phyloP scores from a whole-genome alignment of 1,140 invertebrate species.

The Hesperophylax magnus region DNA sequence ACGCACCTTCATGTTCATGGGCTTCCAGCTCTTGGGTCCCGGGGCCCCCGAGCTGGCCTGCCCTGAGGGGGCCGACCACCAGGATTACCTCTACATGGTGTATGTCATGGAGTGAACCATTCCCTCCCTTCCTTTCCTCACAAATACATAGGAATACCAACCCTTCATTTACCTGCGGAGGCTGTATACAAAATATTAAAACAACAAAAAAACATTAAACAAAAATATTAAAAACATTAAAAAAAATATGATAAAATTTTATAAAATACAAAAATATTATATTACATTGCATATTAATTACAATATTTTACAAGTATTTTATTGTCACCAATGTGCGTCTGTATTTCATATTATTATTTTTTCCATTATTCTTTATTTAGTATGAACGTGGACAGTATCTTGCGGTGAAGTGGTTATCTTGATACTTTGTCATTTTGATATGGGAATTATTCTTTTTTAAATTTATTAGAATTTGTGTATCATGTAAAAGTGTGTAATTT shows the following conservation, averaged over 20 bases:
- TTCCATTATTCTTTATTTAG: too few species aligned
- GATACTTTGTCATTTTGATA: too few species aligned
- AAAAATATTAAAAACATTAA: constrained; percentile 23
- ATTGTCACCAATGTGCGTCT: too few species aligned
- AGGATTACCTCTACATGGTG: constrained; percentile 83
- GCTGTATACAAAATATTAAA: constrained; percentile 22
- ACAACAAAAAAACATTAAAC: not conserved
- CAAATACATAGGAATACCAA: not conserved
- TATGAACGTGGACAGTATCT: too few species aligned
- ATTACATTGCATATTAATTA: constrained; percentile 29
- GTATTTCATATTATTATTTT: too few species aligned
- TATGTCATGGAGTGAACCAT: constrained; percentile 81
- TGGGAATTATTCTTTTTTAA: too few species aligned
- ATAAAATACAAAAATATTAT: constrained; percentile 29
- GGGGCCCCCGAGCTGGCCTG: constrained; percentile 84
- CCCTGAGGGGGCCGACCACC: constrained; percentile 78
- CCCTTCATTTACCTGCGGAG: constrained; percentile 18
- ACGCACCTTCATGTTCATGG: constrained; percentile 97
- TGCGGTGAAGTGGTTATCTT: too few species aligned
- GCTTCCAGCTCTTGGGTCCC: constrained; percentile 89
- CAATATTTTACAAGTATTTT: not conserved
- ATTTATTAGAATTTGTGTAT: not conserved
- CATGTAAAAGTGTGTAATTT: not conserved
- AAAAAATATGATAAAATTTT: constrained; percentile 37
- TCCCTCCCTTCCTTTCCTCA: not conserved